phyloP scores from a whole-genome alignment of 2,888 invertebrate species.

The Lydus trimaculatus region DNA sequence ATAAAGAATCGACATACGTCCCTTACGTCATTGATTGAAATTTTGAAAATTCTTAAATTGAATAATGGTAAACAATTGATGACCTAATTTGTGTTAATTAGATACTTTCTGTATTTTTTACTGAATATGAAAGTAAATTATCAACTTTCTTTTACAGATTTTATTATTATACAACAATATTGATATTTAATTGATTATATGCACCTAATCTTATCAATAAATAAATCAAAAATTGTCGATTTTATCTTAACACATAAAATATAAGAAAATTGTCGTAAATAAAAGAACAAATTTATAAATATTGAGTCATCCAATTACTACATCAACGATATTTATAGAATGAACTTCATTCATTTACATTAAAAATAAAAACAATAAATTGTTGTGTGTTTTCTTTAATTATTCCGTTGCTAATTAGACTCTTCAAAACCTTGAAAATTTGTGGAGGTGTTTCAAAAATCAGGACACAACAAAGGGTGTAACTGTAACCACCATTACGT shows the following conservation, averaged over 20 bases:
- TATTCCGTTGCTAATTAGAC: neutral
- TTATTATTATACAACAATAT: neutral
- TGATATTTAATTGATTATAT: neutral
- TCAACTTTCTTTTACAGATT: neutral
- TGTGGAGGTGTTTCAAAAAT: neutral
- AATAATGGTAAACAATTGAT: neutral
- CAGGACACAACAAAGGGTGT: neutral
- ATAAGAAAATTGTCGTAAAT: neutral
- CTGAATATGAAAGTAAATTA: neutral
- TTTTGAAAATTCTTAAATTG: neutral
- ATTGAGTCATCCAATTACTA: neutral
- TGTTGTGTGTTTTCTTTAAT: neutral
- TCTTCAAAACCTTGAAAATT: neutral
- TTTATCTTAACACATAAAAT: neutral
- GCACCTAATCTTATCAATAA: neutral
- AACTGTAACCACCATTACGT: neutral
- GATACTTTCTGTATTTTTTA: neutral
- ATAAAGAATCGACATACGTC: neutral
- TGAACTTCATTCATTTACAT: neutral
- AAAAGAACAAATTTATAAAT: conserved; percentile 3
- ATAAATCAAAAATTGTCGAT: neutral
- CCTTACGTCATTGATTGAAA: neutral
- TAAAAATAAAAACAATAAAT: neutral
- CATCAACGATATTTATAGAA: neutral
- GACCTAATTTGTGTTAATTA: neutral